A percentile compares a stretch with the other conserved stretches of the same genome.
Evolutionary conservation across 2,888 invertebrate species (phyloP).

Genomic region (Megaustenia siamemsis): DNA sequence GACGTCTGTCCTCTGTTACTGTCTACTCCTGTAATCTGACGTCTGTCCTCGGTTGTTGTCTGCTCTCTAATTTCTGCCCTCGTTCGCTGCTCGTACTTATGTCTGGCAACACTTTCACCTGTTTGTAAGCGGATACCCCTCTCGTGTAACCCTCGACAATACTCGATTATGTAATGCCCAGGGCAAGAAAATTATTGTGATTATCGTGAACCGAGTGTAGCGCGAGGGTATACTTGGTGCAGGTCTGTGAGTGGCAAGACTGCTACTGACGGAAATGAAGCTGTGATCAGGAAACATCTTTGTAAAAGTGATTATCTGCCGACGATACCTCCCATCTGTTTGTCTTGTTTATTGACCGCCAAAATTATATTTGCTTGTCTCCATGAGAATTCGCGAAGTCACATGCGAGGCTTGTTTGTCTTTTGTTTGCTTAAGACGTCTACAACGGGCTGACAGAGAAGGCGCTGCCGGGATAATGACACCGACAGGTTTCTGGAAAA

Average conservation of each 20-base stretch:
- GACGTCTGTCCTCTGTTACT: too few species aligned
- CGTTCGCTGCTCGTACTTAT: too few species aligned
- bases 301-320: not conserved
- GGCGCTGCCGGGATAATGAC: not conserved
- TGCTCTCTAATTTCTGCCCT: too few species aligned
- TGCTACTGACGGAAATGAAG: not conserved
- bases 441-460: not conserved
- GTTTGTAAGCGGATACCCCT: not conserved
- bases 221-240: not conserved
- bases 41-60: too few species aligned
- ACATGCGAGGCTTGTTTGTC: conserved; percentile 11
- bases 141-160: not conserved
- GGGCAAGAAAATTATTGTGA: not conserved
- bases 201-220: not conserved
- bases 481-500: not conserved
- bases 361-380: conserved; percentile 21
- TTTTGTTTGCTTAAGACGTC: conserved; percentile 2
- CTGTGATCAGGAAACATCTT: not conserved
- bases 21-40: too few species aligned
- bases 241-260: not conserved
- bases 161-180: not conserved
- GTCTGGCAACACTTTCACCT: not conserved
- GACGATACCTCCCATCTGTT: not conserved
- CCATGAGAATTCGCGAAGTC: conserved; percentile 17
- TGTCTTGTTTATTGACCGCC: not conserved